Percentiles rank a stretch among this genome's conserved stretches.
Conservation (phyloP, 1,140 invertebrate species). For the Oedothorax gibbosus region DNA sequence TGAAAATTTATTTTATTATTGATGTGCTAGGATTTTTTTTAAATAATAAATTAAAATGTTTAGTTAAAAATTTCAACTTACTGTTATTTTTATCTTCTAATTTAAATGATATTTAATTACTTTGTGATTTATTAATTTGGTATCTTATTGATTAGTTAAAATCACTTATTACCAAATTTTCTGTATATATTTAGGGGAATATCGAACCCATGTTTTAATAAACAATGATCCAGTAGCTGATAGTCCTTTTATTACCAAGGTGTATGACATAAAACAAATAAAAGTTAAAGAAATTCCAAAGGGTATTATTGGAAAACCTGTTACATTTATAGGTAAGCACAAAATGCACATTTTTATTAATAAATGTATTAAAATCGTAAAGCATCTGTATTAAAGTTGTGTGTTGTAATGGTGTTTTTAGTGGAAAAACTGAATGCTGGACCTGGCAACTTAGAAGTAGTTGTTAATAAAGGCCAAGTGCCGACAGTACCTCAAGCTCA, state of each 20-base stretch:
- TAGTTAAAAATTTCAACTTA: too few species aligned
- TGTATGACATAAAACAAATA: slow-evolving; percentile 94
- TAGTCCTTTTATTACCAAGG: slow-evolving; percentile 92
- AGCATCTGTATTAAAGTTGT: neutral
- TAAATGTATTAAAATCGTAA: neutral
- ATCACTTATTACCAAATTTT: neutral
- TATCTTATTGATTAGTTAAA: too few species aligned
- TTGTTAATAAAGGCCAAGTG: slow-evolving; percentile 94
- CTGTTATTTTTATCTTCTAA: too few species aligned
- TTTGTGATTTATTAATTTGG: too few species aligned
- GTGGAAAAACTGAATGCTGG: slow-evolving; percentile 98
- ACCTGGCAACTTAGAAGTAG: slow-evolving; percentile 95
- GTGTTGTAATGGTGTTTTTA: slow-evolving; percentile 66
- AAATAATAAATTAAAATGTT: too few species aligned
- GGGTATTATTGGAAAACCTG: slow-evolving; percentile 91
- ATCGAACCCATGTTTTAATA: slow-evolving; percentile 84
- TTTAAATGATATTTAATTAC: too few species aligned
- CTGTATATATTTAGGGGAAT: slow-evolving; percentile 76
- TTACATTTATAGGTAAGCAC: slow-evolving; percentile 89
- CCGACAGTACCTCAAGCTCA: slow-evolving; percentile 95
- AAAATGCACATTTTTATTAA: neutral
- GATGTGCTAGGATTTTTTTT: too few species aligned
- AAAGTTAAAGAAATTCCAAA: slow-evolving; percentile 91
- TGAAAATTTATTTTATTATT: too few species aligned
- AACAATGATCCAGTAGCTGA: slow-evolving; percentile 82